Percentiles rank a stretch among this genome's conserved stretches.
phyloP scores from a whole-genome alignment of 2,113 vertebrate species.

The Micronycteris hirsuta region DNA sequence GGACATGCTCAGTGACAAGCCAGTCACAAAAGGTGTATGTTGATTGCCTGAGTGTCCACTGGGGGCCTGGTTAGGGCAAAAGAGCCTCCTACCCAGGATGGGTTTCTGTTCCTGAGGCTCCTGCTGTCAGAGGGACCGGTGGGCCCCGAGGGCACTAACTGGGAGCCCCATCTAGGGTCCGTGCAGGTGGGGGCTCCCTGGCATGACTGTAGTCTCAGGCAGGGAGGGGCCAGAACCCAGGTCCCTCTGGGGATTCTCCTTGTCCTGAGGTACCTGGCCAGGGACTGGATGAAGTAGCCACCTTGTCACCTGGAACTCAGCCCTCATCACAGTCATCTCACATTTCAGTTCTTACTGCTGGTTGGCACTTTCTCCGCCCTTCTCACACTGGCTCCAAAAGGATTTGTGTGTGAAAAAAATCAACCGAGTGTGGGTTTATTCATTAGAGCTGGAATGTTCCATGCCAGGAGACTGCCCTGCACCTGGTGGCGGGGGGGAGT shows the following conservation, averaged over 20 bases:
- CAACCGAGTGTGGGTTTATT: background rate
- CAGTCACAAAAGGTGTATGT: background rate
- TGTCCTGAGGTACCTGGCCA: background rate
- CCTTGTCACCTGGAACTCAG: background rate
- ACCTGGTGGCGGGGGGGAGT: fast-evolving
- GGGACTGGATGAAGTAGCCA: background rate
- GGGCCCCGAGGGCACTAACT: background rate
- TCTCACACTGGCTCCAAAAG: background rate
- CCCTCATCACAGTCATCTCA: slow-evolving; percentile 40
- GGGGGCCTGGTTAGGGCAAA: too few species aligned
- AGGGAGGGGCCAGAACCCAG: background rate
- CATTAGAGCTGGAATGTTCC: background rate
- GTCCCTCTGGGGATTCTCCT: background rate
- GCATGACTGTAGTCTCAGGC: background rate
- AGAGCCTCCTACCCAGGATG: too few species aligned
- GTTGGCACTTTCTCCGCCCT: background rate
- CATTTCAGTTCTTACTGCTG: background rate
- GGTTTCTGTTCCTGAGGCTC: background rate
- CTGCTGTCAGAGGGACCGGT: background rate
- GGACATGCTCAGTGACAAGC: background rate
- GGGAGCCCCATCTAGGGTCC: background rate
- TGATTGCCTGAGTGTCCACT: background rate
- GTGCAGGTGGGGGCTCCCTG: background rate
- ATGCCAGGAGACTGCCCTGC: too few species aligned
- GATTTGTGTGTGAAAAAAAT: background rate